Conservation (phyloP, 64 coral and sea anemone species). For the Montipora sp. region DNA sequence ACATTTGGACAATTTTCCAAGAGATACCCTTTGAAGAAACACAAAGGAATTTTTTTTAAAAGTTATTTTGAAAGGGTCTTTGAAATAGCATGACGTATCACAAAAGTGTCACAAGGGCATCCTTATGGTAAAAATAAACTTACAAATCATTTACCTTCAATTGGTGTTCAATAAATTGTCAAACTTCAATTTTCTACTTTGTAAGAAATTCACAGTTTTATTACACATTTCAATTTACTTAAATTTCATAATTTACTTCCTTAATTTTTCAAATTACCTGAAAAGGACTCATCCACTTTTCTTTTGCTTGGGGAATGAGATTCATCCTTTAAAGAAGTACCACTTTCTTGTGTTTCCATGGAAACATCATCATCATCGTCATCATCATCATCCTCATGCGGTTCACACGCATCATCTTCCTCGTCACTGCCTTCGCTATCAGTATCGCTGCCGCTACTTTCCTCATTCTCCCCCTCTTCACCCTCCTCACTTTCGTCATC, state of each 20-base stretch:
- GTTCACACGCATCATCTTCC: constrained; percentile 63
- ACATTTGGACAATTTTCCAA: no score
- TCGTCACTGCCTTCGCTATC: constrained; percentile 76
- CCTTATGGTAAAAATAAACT: no score
- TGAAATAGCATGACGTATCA: no score
- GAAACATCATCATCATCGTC: constrained; percentile 81
- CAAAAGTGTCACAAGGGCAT: no score
- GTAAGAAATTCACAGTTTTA: no score
- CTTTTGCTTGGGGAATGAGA: constrained; percentile 49
- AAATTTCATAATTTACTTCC: neutral
- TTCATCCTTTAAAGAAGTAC: constrained; percentile 64
- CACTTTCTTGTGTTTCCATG: constrained; percentile 71
- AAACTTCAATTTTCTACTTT: no score
- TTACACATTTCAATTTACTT: no score
- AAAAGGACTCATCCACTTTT: constrained; percentile 45
- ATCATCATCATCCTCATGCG: constrained; percentile 76
- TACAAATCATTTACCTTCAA: no score
- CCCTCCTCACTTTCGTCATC: constrained; percentile 79
- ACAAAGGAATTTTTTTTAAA: no score
- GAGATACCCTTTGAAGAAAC: no score
- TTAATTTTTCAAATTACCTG: constrained; percentile 10
- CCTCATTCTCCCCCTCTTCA: constrained; percentile 81
- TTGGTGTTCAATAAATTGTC: no score
- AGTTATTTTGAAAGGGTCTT: no score
- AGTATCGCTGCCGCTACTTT: constrained; percentile 37